Conservation (phyloP, 2,797 vertebrate species). For the Gambusia yucatana region DNA sequence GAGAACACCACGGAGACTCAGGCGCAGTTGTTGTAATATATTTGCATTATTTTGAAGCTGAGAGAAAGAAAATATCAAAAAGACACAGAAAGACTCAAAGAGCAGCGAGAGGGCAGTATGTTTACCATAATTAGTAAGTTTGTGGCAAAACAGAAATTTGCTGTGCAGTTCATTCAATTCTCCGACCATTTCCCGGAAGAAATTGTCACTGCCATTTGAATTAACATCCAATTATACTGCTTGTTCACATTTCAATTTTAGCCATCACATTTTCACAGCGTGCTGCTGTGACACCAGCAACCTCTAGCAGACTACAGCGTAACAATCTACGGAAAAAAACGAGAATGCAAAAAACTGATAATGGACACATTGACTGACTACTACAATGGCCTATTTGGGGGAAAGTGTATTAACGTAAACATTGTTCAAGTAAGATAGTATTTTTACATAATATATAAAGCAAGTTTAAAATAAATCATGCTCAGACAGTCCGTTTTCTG, state of each 20-base stretch:
- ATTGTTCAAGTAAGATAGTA: background rate
- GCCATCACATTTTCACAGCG: slow-evolving; percentile 48
- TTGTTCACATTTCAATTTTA: slow-evolving; percentile 64
- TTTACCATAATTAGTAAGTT: slow-evolving; percentile 33
- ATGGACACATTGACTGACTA: slow-evolving; percentile 9
- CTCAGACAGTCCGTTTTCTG: background rate
- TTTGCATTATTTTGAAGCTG: slow-evolving; percentile 30
- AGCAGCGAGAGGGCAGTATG: slow-evolving; percentile 1
- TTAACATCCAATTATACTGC: slow-evolving; percentile 55
- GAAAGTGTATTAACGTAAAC: background rate
- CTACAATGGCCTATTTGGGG: background rate
- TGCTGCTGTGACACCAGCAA: slow-evolving; percentile 44
- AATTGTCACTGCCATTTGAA: slow-evolving; percentile 48
- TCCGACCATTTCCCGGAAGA: slow-evolving; percentile 46
- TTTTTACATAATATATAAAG: background rate
- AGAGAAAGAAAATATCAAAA: slow-evolving; percentile 19
- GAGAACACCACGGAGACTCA: slow-evolving; percentile 53
- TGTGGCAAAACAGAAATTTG: slow-evolving; percentile 36
- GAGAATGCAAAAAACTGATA: background rate
- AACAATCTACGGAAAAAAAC: slow-evolving; percentile 16
- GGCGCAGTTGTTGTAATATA: slow-evolving; percentile 37
- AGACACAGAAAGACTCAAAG: slow-evolving; percentile 6
- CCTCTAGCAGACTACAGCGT: slow-evolving; percentile 38
- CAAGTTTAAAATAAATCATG: background rate
- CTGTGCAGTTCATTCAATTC: slow-evolving; percentile 45